Percentiles rank a stretch among this genome's conserved stretches.
phyloP scores from a whole-genome alignment of 2,888 invertebrate species.

The Agapetus fuscipes region DNA sequence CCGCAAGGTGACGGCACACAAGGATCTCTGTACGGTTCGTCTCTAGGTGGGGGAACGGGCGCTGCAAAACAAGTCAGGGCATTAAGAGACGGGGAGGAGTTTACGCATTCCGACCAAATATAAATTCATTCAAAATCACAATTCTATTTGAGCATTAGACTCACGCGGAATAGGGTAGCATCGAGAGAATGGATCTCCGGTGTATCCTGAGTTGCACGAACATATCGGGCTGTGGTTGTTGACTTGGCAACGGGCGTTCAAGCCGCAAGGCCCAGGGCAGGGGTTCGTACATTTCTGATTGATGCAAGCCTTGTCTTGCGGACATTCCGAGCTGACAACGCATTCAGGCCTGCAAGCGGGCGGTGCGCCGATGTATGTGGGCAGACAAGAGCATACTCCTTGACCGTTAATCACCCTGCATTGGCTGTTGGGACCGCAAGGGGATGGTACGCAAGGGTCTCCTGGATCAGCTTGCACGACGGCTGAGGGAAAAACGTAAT shows the following conservation, averaged over 20 bases:
- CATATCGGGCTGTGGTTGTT: conserved; percentile 66
- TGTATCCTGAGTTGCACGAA: conserved; percentile 53
- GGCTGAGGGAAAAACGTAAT: conserved; percentile 2
- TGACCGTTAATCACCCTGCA: conserved; percentile 61
- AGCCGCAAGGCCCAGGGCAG: conserved; percentile 59
- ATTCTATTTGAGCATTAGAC: too few relatives aligned
- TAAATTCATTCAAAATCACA: too few relatives aligned
- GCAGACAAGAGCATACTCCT: conserved; percentile 61
- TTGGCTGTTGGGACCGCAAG: conserved; percentile 68
- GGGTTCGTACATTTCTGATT: conserved; percentile 61
- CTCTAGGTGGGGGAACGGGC: conserved; percentile 27
- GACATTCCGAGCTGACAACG: conserved; percentile 54
- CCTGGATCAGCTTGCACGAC: conserved; percentile 27
- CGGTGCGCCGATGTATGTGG: conserved; percentile 57
- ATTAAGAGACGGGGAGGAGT: too few relatives aligned
- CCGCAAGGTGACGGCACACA: conserved; percentile 75
- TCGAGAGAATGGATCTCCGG: conserved; percentile 62
- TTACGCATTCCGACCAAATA: too few relatives aligned
- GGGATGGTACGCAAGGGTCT: conserved; percentile 62
- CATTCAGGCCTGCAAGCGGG: conserved; percentile 59
- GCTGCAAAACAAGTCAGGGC: too few relatives aligned
- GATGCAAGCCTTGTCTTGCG: conserved; percentile 53
- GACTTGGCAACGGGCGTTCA: conserved; percentile 57
- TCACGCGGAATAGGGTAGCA: conserved; percentile 46
- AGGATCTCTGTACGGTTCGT: conserved; percentile 46